Evolutionary conservation across 2,888 invertebrate species (phyloP), one percentile per base, ranked within the genome.

Genomic region (Glaucopsyche alexis): DNA sequence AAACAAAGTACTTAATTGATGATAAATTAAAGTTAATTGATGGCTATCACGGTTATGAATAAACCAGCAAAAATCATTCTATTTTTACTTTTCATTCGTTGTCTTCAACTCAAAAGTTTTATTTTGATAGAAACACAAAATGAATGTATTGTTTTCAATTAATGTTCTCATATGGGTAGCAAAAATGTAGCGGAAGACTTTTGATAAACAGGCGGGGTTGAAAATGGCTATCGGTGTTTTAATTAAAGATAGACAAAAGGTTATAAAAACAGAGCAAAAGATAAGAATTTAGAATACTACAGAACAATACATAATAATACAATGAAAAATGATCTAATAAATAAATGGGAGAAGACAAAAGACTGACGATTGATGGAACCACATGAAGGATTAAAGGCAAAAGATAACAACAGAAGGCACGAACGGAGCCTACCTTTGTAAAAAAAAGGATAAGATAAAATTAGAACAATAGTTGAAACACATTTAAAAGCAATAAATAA

Each of bases 231-330:
- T 60, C 60, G 19, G 19, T 60, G 29, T 60, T 60, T 60, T 38
- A 29, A 38, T 16, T 29, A 0, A 29, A 60, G 29, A 29, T 60
- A 60, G 13, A 29, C 7, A 14, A 38, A 60, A 38, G 29, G 60
- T 60, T 38, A 29, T 60, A 60, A 60, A 60, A 55, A 55, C 55
- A 19, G 55, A 19, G 55, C 55, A 19, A 60, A 60, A 13, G 60
- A 60, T 60, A 60, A 60, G 14, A 60, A 29, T 60, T 60, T 29
- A 60, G 60, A 19, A 60, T 38, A 60, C 60, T 13, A 60, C 13
- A 60, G 3, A 13, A 60, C 29, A 60, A 60, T 60, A 60, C 29
- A 29, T 7, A 29, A 60, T 16, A 38, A 13, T 29, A 29, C 11
- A 55, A 19, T 16, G 9, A 55, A 16, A 55, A 52, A 55, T 55